Evolutionary conservation across 2,797 vertebrate genomes (phyloP).

Genomic region (Choloepus didactylus): DNA sequence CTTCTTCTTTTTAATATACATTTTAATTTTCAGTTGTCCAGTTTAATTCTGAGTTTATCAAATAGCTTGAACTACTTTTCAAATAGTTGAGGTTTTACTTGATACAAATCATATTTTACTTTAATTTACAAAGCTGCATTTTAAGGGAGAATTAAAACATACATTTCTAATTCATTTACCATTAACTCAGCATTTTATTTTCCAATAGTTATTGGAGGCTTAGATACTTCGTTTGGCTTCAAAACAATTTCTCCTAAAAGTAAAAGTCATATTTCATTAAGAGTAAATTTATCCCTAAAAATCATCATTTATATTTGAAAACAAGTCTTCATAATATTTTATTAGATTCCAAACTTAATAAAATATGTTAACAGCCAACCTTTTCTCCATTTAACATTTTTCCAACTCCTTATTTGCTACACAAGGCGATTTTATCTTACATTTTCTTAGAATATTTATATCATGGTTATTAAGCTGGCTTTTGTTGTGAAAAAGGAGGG

Average conservation of each 20-base stretch:
- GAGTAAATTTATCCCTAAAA: constrained; percentile 31
- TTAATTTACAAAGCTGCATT: constrained; percentile 46
- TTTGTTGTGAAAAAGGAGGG: constrained; percentile 55
- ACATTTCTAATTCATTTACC: constrained; percentile 56
- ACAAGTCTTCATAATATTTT: constrained; percentile 60
- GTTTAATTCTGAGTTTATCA: constrained; percentile 29
- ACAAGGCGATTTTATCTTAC: constrained; percentile 58
- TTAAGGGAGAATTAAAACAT: constrained; percentile 55
- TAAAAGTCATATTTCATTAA: constrained; percentile 66
- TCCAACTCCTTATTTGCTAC: constrained; percentile 51
- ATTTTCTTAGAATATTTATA: constrained; percentile 58
- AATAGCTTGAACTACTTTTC: constrained; percentile 60
- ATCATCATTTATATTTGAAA: constrained; percentile 35
- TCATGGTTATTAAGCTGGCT: constrained; percentile 56
- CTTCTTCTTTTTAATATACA: neutral
- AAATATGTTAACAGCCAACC: constrained; percentile 6
- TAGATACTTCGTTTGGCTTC: constrained; percentile 40
- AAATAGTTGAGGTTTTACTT: constrained; percentile 66
- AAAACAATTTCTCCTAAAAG: constrained; percentile 47
- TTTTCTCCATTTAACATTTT: constrained; percentile 31
- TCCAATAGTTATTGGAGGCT: constrained; percentile 51
- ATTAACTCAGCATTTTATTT: constrained; percentile 67
- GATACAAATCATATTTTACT: constrained; percentile 54
- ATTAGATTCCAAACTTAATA: constrained; percentile 61
- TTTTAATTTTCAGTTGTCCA: constrained; percentile 19